Percentiles rank a stretch among this genome's conserved stretches.
Conservation (phyloP, 2,888 invertebrate genomes). For the Cataglyphis altisquamis region DNA sequence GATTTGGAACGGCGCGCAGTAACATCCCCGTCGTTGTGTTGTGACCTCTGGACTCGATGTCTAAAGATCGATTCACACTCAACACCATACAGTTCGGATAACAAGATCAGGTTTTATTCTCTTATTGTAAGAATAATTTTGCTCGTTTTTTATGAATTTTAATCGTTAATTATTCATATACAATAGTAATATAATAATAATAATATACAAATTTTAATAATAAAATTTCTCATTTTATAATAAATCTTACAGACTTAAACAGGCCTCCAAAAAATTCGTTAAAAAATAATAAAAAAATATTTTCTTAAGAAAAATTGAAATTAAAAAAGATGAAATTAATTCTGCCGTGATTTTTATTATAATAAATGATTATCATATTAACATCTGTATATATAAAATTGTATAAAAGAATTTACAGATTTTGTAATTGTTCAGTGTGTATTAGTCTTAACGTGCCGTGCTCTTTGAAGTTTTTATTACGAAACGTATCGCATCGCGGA, state of each 20-base stretch:
- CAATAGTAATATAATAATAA: background rate
- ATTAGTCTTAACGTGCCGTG: background rate
- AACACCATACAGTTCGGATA: background rate
- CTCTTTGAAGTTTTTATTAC: conserved; percentile 58
- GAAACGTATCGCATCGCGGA: background rate
- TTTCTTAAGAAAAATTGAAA: background rate
- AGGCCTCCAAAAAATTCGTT: background rate
- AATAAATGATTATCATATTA: background rate
- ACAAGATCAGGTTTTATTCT: background rate
- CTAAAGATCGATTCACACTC: conserved; percentile 42
- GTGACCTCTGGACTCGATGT: conserved; percentile 62
- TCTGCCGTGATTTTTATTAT: background rate
- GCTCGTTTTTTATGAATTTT: background rate
- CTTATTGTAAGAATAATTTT: background rate
- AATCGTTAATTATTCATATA: background rate
- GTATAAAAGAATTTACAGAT: background rate
- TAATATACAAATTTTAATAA: conserved; percentile 9
- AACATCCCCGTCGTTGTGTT: conserved; percentile 39
- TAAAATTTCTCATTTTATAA: background rate
- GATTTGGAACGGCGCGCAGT: conserved; percentile 55
- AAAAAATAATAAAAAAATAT: background rate
- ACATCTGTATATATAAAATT: background rate
- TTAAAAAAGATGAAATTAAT: background rate
- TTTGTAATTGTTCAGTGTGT: background rate
- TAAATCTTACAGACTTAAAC: background rate